Evolutionary conservation across 2,113 vertebrate genomes (phyloP), one percentile per base, ranked within the genome.

Genomic region (Gallinago jamesoni): DNA sequence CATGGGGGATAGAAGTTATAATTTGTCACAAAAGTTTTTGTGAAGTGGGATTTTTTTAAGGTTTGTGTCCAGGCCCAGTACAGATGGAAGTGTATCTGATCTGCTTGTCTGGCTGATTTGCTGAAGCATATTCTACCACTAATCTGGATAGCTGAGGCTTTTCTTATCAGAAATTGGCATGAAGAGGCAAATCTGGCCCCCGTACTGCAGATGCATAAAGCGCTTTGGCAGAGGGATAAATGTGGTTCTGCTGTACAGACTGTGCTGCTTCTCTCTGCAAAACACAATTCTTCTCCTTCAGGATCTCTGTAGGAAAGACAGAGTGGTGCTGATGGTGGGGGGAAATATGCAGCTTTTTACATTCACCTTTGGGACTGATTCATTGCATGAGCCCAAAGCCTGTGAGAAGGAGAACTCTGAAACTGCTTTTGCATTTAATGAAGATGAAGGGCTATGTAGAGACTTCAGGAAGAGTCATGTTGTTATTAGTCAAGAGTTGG

Each of bases 121-220:
- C n/a, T 75, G 89, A 74, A 87, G 73, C 12, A 63, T 90, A 73
- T 91, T 91, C 52, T 17, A 68, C 8, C 22, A 68, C 47, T 89
- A 75, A 94, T 92, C 94, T 95, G 57, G 73, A 94, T 94, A 84
- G 56, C n/a, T 28, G 30, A 88, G 56, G 55, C 15, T 94, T 93
- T 93, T 80, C 85, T 88, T 94, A 59, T 74, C 63, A 95, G 90
- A 94, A 88, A 94, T 47, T 95, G 79, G 55, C 75, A 86, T 85
- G 47, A 60, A 77, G 76, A 88, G 64, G 72, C 68, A 93, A 93
- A 89, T 84, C 56, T 86, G 68, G 70, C 47, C 87, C 64, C 56
- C 48, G 64, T 6, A 39, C 43, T 78, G 64, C 72, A 81, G 72
- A 93, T 62, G n/a, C 35, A 86, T 56, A 75, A 90, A 90, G 64